Evolutionary conservation across 2,888 invertebrate genomes (phyloP).

Genomic region (Apamea crenata): DNA sequence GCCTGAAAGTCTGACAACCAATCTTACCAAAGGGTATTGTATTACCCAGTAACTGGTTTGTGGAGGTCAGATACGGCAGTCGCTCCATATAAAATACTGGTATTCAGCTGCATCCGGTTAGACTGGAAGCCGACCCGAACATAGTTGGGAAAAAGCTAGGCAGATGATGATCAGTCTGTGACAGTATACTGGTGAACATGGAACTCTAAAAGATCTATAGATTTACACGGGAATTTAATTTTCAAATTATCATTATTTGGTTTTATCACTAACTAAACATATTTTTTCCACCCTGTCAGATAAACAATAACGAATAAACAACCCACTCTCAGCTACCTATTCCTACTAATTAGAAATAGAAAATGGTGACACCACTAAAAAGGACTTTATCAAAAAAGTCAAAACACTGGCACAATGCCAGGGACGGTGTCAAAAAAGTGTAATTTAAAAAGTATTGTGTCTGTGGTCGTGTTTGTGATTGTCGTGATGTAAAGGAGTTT

Average conservation of each 20-base stretch:
- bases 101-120: too few species aligned
- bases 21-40: too few species aligned
- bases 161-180: neutral
- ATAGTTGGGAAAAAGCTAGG: too few species aligned
- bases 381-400: conserved; percentile 35
- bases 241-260: neutral
- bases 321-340: neutral
- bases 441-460: conserved; percentile 50
- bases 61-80: too few species aligned
- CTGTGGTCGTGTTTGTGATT: conserved; percentile 64
- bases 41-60: too few species aligned
- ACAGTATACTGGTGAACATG: too few species aligned
- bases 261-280: neutral
- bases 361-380: conserved; percentile 48
- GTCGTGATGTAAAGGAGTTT: conserved; percentile 75
- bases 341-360: conserved; percentile 29
- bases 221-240: too few species aligned
- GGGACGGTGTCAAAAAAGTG: conserved; percentile 57
- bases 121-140: too few species aligned
- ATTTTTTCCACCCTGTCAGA: neutral
- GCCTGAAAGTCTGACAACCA: too few species aligned
- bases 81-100: too few species aligned
- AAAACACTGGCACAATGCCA: conserved; percentile 51
- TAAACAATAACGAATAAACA: conserved; percentile 5
- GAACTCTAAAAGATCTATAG: neutral